Base-by-base conservation (phyloP, 2,888 invertebrate genomes). In the Andrena chrysosceles region DNA sequence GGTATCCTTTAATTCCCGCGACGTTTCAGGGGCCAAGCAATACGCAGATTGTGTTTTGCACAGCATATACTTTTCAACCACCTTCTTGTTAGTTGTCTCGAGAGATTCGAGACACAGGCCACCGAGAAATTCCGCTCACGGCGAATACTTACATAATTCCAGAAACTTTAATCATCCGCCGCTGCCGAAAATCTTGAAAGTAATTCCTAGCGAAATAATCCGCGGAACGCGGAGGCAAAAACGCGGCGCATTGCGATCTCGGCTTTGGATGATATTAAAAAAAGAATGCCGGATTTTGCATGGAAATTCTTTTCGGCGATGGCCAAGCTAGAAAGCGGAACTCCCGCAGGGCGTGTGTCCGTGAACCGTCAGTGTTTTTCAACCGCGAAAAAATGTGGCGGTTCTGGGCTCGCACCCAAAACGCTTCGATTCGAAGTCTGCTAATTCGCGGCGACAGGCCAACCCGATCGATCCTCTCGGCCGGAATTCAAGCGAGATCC, bases 401-500 rank as follows among this genome's bases (percentile, higher is more conserved):
- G 70, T 75, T 87, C 86, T 60, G 75, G 85, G 76, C 84, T 62
- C 56, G 60, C 72, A 68, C 70, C 74, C 79, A 80, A 80, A 81
- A 76, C 71, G 69, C 62, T 69, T 81, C 85, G 83, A 79, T 77
- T 68, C 60, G 79, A 84, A 89, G 86, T 81, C 82, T 77, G 84
- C 84, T 87, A 89, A 85, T 88, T 85, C 85, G 77, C 66, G 69
- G 71, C 77, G 63, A 84, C 70, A 77, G 72, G 69, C 69, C 78
- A 74, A 20, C 71, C 77, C 87, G 73, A 89, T 89, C 88, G 87
- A 87, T 88, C 78, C 84, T 76, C 66, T 75, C 80, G 72, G 35
- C 59, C 75, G 81, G 86, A 89, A 89, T 86, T 89, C 59, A 83
- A 74, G 68, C 67, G 68, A 73, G 62, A 74, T 81, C 67, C 66